These are phyloP conservation scores for Sycon ciliatum DNA, from an alignment of 37 sponge, comb jelly and placozoan genomes.

Conservation along the genomic window DNA sequence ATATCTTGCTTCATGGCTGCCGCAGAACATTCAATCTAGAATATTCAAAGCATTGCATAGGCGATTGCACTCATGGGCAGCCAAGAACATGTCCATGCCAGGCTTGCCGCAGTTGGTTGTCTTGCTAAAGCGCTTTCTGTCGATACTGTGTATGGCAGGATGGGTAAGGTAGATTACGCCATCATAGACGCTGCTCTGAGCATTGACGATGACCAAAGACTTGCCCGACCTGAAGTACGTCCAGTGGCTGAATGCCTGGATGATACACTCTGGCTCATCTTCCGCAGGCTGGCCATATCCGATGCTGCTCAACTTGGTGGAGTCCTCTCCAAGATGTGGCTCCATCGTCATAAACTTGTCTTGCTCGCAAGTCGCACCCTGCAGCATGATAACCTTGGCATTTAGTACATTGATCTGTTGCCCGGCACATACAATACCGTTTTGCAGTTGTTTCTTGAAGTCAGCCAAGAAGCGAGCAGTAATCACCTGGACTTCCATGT, in stretches of 20 bases:
- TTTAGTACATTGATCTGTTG: too few relatives aligned
- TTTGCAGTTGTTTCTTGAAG: slow-evolving; percentile 38
- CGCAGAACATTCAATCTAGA: too few relatives aligned
- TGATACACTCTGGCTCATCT: slow-evolving; percentile 23
- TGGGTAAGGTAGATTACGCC: slow-evolving; percentile 26
- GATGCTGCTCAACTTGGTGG: slow-evolving; percentile 57
- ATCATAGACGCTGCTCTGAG: slow-evolving; percentile 28
- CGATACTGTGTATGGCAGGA: slow-evolving; percentile 51
- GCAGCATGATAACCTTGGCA: slow-evolving; percentile 36
- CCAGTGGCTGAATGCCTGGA: slow-evolving; percentile 67
- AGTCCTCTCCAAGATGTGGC: slow-evolving; percentile 28
- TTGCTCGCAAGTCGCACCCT: background rate
- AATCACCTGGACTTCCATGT: slow-evolving; percentile 33
- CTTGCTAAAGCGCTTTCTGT: slow-evolving; percentile 40
- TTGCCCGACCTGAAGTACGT: slow-evolving; percentile 45
- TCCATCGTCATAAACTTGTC: slow-evolving; percentile 22
- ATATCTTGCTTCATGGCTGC: too few relatives aligned
- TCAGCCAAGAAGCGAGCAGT: slow-evolving; percentile 36
- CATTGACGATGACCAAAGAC: slow-evolving; percentile 44
- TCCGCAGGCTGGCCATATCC: slow-evolving; percentile 24
- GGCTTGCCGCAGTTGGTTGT: slow-evolving; percentile 34
- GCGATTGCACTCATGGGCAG: too few relatives aligned
- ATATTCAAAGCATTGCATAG: too few relatives aligned
- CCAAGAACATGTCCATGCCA: too few relatives aligned
- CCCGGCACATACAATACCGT: too few relatives aligned